phyloP scores from a whole-genome alignment of 2,888 invertebrate genomes.

The Eupithecia vulgata region DNA sequence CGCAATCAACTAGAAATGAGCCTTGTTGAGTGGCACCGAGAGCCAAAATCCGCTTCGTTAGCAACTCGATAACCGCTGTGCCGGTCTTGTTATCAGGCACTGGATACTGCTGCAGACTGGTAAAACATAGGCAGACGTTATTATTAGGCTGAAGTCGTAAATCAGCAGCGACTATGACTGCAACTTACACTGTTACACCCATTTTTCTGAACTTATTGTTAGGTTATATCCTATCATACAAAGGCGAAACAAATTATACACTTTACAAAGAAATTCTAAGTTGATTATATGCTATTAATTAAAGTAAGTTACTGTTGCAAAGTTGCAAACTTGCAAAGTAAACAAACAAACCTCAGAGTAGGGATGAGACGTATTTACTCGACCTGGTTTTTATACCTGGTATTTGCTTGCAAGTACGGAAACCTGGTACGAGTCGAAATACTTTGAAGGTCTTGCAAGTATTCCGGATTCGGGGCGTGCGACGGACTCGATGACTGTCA shows the following conservation, averaged over 20 bases:
- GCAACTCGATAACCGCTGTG: slow-evolving; percentile 92
- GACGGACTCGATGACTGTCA: too few species aligned
- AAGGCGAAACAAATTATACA: background rate
- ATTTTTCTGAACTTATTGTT: slow-evolving; percentile 60
- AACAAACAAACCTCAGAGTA: too few species aligned
- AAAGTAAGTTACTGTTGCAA: too few species aligned
- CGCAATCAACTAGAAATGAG: slow-evolving; percentile 97
- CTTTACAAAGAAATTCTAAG: too few species aligned
- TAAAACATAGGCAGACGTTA: slow-evolving; percentile 13
- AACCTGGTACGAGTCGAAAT: too few species aligned
- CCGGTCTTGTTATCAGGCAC: slow-evolving; percentile 95
- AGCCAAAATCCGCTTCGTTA: slow-evolving; percentile 93
- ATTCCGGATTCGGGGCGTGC: too few species aligned
- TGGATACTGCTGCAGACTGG: slow-evolving; percentile 92
- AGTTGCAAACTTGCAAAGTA: too few species aligned
- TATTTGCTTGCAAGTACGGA: too few species aligned
- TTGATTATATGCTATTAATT: too few species aligned
- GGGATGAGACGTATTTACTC: too few species aligned
- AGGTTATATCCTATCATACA: slow-evolving; percentile 30
- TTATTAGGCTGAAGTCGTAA: background rate
- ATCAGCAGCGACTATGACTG: background rate
- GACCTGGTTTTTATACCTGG: too few species aligned
- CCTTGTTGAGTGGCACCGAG: slow-evolving; percentile 95
- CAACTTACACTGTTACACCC: slow-evolving; percentile 87
- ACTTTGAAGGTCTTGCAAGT: too few species aligned